Evolutionary conservation across 1,140 invertebrate genomes (phyloP), one percentile per base, ranked within the genome.

Genomic region (Trissolcus basalis): DNA sequence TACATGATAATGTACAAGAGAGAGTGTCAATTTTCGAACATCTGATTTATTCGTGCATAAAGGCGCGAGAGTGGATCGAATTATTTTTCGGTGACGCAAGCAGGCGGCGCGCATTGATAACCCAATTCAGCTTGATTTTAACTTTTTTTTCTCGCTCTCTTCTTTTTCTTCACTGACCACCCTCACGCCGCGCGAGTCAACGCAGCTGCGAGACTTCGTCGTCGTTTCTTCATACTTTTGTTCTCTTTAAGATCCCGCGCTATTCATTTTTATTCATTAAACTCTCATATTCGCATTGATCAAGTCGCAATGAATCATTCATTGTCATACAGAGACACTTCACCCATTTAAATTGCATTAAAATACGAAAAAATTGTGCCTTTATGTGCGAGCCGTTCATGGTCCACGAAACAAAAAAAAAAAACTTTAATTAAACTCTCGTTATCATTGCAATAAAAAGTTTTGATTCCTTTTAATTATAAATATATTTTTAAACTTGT

Each of bases 51-150:
- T n/a, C n/a, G n/a, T n/a, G n/a, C n/a, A n/a, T n/a, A n/a, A n/a
- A n/a, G n/a, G n/a, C n/a, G n/a, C n/a, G n/a, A n/a, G n/a, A n/a
- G n/a, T n/a, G n/a, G n/a, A n/a, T n/a, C n/a, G n/a, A n/a, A n/a
- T n/a, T n/a, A 72, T 68, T 77, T 77, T 71, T 72, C 67, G 69
- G 75, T 76, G 59, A 70, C 60, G 60, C 58, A 58, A 68, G 74
- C 63, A 43, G 67, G 75, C 77, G 74, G 61, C 68, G 76, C 78
- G n/a, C n/a, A 76, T 78, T 74, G 77, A 74, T 79, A 82, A 80
- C 80, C 80, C 77, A 82, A 80, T 82, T 80, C 74, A 70, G 71
- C 64, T 76, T 69, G 65, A 77, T 77, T 77, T 74, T 50, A 61
- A 72, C 53, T 68, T 77, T 72, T 68, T 58, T 54, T 33, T 14